Evolutionary conservation across 30 jellyfish, hydroid and myxozoan genomes (phyloP).

Genomic region (Aurelia sp.): DNA sequence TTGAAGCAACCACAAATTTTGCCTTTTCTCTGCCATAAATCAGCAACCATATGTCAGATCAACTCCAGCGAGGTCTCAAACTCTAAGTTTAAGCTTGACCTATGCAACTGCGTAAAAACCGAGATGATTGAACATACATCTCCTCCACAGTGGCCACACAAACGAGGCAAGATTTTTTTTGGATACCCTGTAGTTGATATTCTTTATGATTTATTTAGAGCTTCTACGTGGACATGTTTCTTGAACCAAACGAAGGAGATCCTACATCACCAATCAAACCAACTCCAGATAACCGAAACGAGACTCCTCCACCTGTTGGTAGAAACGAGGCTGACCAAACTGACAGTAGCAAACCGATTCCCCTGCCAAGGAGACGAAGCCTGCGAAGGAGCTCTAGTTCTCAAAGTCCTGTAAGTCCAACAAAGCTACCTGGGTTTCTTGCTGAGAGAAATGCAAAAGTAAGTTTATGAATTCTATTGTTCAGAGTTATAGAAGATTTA

Average conservation of each 20-base stretch:
- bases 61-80: too few relatives aligned
- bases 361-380: constrained; percentile 56
- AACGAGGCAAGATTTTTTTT: too few relatives aligned
- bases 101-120: too few relatives aligned
- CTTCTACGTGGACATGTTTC: constrained; percentile 58
- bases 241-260: constrained; percentile 51
- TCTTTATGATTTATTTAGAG: background rate
- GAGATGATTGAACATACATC: too few relatives aligned
- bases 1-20: too few relatives aligned
- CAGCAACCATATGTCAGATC: too few relatives aligned
- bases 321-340: background rate
- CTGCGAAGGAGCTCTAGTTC: constrained; percentile 40
- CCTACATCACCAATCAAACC: constrained; percentile 81
- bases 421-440: constrained; percentile 23
- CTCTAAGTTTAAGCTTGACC: too few relatives aligned
- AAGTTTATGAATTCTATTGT: background rate
- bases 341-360: constrained; percentile 41
- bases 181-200: too few relatives aligned
- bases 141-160: too few relatives aligned
- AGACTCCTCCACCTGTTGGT: background rate
- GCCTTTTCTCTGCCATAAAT: too few relatives aligned
- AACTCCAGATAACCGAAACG: constrained; percentile 1
- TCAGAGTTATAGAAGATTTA: too few relatives aligned
- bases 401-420: constrained; percentile 25
- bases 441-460: background rate